phyloP scores from a whole-genome alignment of 2,113 vertebrate species.

The Hoplias malabaricus region DNA sequence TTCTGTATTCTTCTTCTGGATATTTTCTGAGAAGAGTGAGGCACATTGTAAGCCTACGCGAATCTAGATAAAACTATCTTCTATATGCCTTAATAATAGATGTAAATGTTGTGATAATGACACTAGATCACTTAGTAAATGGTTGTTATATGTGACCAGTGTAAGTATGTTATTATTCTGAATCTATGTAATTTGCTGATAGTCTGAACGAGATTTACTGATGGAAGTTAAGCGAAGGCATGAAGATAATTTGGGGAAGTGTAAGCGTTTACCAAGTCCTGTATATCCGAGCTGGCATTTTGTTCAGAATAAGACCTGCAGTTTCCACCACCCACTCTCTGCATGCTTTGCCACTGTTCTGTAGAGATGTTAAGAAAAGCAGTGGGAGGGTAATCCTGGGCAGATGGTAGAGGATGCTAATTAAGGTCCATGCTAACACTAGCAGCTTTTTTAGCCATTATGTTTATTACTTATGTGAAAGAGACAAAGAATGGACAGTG shows the following conservation, averaged over 20 bases:
- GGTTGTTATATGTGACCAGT: background rate
- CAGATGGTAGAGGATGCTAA: slow-evolving; percentile 66
- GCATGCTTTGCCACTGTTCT: background rate
- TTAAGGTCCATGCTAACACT: slow-evolving; percentile 56
- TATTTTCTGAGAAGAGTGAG: no score
- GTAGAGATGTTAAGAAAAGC: background rate
- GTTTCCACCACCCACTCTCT: background rate
- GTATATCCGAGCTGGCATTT: background rate
- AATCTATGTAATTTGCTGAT: background rate
- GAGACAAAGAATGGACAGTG: background rate
- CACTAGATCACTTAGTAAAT: no score
- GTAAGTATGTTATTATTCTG: background rate
- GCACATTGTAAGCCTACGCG: no score
- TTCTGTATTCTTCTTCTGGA: no score
- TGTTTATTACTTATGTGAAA: slow-evolving; percentile 33
- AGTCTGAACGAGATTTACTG: background rate
- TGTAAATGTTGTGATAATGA: no score
- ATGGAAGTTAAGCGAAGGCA: background rate
- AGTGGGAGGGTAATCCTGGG: slow-evolving; percentile 43
- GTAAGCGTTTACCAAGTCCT: background rate
- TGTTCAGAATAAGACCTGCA: background rate
- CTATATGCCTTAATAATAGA: no score
- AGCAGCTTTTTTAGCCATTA: slow-evolving; percentile 42
- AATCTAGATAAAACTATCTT: no score
- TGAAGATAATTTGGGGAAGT: background rate